Conservation (phyloP, 2,888 invertebrate species). For the Lasiommata megera region DNA sequence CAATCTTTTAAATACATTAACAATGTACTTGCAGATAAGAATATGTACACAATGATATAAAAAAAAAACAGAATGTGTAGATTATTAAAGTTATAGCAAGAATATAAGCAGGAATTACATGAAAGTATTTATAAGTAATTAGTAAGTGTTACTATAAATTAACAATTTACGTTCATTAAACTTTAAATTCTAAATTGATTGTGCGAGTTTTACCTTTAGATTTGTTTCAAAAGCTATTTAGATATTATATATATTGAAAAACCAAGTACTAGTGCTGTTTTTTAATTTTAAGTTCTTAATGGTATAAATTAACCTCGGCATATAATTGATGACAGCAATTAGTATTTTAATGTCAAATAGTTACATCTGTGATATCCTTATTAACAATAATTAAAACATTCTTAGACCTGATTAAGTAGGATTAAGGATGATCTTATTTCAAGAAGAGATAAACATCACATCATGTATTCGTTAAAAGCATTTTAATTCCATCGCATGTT, state of each 20-base stretch:
- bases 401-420: constrained; percentile 10
- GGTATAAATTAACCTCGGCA: neutral
- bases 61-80: neutral
- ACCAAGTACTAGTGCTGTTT: too few relatives aligned
- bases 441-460: constrained; percentile 29
- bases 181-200: too few relatives aligned
- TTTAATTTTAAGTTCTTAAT: neutral
- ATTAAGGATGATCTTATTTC: constrained; percentile 15
- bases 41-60: neutral
- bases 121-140: too few relatives aligned
- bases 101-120: too few relatives aligned
- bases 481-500: constrained; percentile 40
- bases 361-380: neutral
- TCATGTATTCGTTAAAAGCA: constrained; percentile 33
- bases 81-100: too few relatives aligned
- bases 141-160: too few relatives aligned
- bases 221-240: too few relatives aligned
- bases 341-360: neutral
- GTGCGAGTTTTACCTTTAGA: too few relatives aligned
- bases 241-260: too few relatives aligned
- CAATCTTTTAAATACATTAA: constrained; percentile 5
- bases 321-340: neutral
- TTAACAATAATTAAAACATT: constrained; percentile 8
- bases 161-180: too few relatives aligned
- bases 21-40: neutral